These are phyloP conservation scores for Anadara kagoshimensis DNA, from an alignment of 1,140 invertebrate species.

Conservation along the genomic window DNA sequence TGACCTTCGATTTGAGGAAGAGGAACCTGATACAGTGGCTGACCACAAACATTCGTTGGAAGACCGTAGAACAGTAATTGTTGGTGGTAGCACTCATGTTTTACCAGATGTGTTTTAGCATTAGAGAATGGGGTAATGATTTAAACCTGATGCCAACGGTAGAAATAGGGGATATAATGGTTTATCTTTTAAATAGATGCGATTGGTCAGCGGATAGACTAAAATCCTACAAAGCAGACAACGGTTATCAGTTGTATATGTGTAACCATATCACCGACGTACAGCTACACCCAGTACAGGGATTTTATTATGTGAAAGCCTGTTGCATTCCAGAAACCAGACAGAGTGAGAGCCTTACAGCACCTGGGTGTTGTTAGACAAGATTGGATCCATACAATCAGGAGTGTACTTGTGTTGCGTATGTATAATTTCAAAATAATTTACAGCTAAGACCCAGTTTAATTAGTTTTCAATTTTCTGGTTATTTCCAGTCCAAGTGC, in stretches of 20 bases:
- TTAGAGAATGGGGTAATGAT: not conserved
- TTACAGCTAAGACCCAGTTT: not conserved
- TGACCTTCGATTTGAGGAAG: not conserved
- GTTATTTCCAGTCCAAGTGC: too few relatives aligned
- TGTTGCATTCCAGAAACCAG: conserved; percentile 24
- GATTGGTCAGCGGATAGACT: conserved; percentile 14
- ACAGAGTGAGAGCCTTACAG: too few relatives aligned
- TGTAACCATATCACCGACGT: conserved; percentile 19
- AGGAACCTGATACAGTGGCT: conserved; percentile 5
- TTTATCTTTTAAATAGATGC: conserved; percentile 16
- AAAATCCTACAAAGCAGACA: conserved; percentile 21
- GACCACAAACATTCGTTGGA: conserved; percentile 5
- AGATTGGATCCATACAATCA: too few relatives aligned
- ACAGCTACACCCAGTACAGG: not conserved
- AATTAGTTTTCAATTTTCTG: too few relatives aligned
- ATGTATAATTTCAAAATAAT: not conserved
- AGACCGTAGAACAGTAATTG: not conserved
- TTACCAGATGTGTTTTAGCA: not conserved
- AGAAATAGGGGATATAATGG: conserved; percentile 12
- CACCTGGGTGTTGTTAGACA: too few relatives aligned
- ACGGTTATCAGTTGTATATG: conserved; percentile 14
- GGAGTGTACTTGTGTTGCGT: too few relatives aligned
- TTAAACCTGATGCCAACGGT: conserved; percentile 4
- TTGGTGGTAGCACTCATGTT: not conserved
- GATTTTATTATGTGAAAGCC: conserved; percentile 12